A percentile compares a stretch with the other conserved stretches of the same genome.
Evolutionary conservation across 2,797 vertebrate species (phyloP).

Genomic region (Numenius phaeopus): DNA sequence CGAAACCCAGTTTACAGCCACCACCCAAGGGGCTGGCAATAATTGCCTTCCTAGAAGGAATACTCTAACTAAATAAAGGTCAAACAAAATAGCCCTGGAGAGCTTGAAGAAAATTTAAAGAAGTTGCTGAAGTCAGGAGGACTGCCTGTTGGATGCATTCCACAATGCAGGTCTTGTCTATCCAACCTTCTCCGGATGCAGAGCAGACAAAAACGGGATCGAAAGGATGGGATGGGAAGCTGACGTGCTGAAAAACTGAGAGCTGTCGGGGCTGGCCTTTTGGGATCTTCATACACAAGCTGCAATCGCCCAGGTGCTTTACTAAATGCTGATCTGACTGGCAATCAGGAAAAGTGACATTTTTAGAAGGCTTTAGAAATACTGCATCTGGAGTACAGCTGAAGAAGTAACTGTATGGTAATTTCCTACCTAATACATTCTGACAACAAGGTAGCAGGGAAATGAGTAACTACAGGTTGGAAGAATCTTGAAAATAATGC

Average conservation of each 20-base stretch:
- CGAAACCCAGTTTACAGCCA: background rate
- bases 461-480: background rate
- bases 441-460: background rate
- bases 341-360: background rate
- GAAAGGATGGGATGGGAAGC: background rate
- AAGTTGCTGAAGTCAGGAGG: background rate
- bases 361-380: background rate
- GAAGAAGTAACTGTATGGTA: background rate
- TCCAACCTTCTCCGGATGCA: background rate
- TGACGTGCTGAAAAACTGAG: background rate
- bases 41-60: slow-evolving; percentile 29
- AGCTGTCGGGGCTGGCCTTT: background rate
- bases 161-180: background rate
- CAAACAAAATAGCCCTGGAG: background rate
- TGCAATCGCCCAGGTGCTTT: background rate
- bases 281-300: background rate
- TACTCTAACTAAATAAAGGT: slow-evolving; percentile 3
- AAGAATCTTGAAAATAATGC: background rate
- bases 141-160: background rate
- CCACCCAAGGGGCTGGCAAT: slow-evolving; percentile 5
- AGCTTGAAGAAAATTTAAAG: background rate
- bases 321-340: background rate
- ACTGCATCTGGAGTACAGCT: background rate
- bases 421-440: background rate
- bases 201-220: fast-evolving